Base-by-base conservation (phyloP, 1,140 invertebrate species). In the Geopemphigus sp. region DNA sequence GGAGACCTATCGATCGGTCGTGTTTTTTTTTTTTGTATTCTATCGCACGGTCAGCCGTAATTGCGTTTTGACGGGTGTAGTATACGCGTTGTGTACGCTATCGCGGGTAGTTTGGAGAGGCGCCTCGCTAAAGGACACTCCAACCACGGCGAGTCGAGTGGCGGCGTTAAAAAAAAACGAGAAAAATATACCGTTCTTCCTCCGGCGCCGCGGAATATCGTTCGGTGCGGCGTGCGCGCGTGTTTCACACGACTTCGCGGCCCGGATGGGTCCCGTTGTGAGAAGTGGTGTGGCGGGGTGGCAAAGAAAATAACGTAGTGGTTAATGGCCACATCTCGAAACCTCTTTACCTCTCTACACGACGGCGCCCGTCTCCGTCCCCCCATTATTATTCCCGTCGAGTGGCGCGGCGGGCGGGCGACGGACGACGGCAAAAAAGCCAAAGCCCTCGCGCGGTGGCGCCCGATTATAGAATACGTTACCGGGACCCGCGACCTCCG, bases 241-340 rank as follows among this genome's bases (percentile, higher is more conserved):
- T 26, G 24, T 26, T 72, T 72, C 29, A 72, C 12, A n/a, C n/a
- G n/a, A n/a, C n/a, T n/a, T n/a, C n/a, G n/a, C n/a, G n/a, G n/a
- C n/a, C n/a, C n/a, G n/a, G n/a, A n/a, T n/a, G n/a, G n/a, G n/a
- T n/a, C n/a, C n/a, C n/a, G n/a, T n/a, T n/a, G n/a, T n/a, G n/a
- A n/a, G n/a, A n/a, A n/a, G n/a, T n/a, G n/a, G n/a, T 47, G 63
- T n/a, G 39, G 63, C 57, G 26, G 32, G 32, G 32, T 3, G 8
- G 32, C 50, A 47, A 61, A 63, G 29, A 72, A 26, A 24, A 70
- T 14, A 78, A 61, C 10, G 57, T 24, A 78, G 74, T 50, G 12
- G 74, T 78, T 78, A 78, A 78, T 78, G 74, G 57, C 24, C 74
- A n/a, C n/a, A 47, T 78, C 56, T 78, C 47, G 57, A 78, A 63